phyloP scores from a whole-genome alignment of 2,113 vertebrate genomes.

The Equus quagga region DNA sequence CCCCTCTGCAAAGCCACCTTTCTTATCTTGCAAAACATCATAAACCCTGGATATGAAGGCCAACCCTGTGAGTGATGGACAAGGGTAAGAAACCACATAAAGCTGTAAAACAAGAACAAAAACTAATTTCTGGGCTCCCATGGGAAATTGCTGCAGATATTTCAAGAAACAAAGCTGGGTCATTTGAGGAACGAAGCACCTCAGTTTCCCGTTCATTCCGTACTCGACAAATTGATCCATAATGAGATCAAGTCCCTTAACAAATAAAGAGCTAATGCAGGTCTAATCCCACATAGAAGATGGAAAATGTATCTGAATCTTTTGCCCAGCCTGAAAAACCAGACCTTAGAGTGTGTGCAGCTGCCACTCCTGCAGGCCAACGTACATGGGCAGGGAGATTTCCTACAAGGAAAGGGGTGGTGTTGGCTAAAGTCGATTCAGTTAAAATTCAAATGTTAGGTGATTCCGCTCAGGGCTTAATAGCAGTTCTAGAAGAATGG shows the following conservation, averaged over 20 bases:
- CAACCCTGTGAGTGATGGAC: not conserved
- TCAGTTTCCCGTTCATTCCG: not conserved
- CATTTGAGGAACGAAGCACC: not conserved
- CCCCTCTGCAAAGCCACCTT: not conserved
- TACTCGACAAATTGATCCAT: not conserved
- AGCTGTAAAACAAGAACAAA: not conserved
- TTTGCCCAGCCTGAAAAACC: not conserved
- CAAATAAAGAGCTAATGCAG: constrained; percentile 58
- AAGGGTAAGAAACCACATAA: not conserved
- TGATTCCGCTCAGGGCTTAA: accelerated
- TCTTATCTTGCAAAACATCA: constrained; percentile 10
- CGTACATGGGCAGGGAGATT: accelerated
- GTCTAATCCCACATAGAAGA: not conserved
- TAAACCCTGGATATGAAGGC: not conserved
- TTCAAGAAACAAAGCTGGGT: constrained; percentile 7
- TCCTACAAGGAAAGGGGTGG: not conserved
- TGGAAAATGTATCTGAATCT: constrained; percentile 18
- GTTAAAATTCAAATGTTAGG: not conserved
- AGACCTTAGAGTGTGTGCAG: accelerated
- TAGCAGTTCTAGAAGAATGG: not conserved
- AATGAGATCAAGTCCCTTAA: constrained; percentile 56
- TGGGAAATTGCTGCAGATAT: constrained; percentile 17
- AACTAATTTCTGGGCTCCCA: not conserved
- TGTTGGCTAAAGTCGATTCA: accelerated
- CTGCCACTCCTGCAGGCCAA: accelerated